These are phyloP conservation scores for Phaenicophaeus curvirostris DNA, from an alignment of 2,797 vertebrate genomes.

Conservation along the genomic window DNA sequence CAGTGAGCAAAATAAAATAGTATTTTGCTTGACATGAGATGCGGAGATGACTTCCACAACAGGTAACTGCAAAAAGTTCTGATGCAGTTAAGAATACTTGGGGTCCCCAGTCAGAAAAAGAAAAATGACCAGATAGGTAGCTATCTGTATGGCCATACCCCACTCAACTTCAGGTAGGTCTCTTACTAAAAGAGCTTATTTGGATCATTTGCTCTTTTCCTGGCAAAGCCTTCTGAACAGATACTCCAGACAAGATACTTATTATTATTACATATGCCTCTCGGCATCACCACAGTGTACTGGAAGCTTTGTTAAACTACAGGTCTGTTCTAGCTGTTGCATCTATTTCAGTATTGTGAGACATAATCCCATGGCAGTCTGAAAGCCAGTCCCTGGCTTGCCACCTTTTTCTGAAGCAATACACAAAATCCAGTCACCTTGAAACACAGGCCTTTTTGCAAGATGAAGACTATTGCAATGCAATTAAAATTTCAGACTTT, in stretches of 20 bases:
- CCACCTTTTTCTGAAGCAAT: background rate
- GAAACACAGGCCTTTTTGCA: background rate
- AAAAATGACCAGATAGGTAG: background rate
- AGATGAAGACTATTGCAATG: background rate
- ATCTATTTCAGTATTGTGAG: background rate
- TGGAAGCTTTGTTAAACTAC: background rate
- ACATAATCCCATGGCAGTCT: background rate
- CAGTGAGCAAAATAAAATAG: background rate
- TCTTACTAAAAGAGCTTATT: background rate
- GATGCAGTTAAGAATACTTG: background rate
- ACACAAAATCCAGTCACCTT: background rate
- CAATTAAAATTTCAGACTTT: background rate
- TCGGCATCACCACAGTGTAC: accelerated
- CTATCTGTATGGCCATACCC: background rate
- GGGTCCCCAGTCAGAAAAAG: background rate
- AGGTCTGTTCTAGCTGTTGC: background rate
- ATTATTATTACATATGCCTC: background rate
- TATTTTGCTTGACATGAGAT: background rate
- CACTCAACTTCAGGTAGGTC: background rate
- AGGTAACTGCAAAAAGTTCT: background rate
- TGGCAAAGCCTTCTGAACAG: background rate
- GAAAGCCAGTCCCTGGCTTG: background rate
- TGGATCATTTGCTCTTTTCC: background rate
- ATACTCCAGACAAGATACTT: background rate
- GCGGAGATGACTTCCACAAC: background rate